These are phyloP conservation scores for Helogale parvula DNA, from an alignment of 2,113 vertebrate species.

Conservation along the genomic window DNA sequence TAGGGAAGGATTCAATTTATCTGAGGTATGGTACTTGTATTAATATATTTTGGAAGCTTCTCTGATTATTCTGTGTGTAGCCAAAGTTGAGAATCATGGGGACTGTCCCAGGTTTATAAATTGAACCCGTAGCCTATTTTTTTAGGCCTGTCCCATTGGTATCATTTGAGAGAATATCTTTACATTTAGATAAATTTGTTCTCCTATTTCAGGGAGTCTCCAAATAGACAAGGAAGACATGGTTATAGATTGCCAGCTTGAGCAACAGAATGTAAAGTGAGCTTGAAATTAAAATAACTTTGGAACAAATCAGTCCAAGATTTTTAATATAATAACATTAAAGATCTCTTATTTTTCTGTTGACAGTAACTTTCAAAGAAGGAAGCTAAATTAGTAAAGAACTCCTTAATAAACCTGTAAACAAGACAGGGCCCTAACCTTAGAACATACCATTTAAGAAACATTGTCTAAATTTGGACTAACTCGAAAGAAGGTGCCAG, in stretches of 20 bases:
- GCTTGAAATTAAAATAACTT: constrained; percentile 70
- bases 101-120: neutral
- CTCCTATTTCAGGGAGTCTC: constrained; percentile 67
- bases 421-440: neutral
- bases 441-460: neutral
- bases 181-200: constrained; percentile 60
- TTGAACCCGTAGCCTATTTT: neutral
- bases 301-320: constrained; percentile 37
- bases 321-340: constrained; percentile 49
- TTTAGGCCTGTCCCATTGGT: neutral
- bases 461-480: constrained; percentile 36
- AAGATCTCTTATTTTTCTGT: constrained; percentile 26
- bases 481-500: constrained; percentile 25
- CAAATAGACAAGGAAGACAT: constrained; percentile 67
- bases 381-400: constrained; percentile 36
- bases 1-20: neutral
- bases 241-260: constrained; percentile 57
- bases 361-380: constrained; percentile 55
- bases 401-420: neutral
- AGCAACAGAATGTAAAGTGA: constrained; percentile 65
- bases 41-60: neutral
- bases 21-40: neutral
- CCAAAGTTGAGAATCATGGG: neutral
- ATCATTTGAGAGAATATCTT: constrained; percentile 57
- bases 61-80: neutral